Evolutionary conservation across 2,888 invertebrate genomes (phyloP).

Genomic region (Trachelus iudaicus): DNA sequence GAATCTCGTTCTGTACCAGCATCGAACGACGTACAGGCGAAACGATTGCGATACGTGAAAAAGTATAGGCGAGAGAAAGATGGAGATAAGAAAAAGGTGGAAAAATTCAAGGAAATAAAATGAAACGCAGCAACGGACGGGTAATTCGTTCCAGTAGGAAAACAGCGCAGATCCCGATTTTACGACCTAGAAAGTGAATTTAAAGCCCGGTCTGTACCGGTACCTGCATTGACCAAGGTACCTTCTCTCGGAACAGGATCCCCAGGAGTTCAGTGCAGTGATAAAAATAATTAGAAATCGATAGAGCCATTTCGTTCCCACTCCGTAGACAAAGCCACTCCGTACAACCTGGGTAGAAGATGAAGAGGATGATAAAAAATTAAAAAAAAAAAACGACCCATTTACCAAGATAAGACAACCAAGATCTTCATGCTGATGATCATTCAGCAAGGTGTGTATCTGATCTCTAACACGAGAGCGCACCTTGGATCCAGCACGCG

Average conservation of each 20-base stretch:
- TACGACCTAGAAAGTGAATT: constrained; percentile 63
- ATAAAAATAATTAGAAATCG: constrained; percentile 27
- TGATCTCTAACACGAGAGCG: not conserved
- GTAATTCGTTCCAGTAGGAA: constrained; percentile 45
- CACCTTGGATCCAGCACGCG: not conserved
- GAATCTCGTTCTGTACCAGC: not conserved
- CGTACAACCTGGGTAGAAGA: not conserved
- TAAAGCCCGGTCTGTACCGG: constrained; percentile 26
- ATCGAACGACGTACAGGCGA: not conserved
- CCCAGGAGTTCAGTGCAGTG: constrained; percentile 6
- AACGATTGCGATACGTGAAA: not conserved
- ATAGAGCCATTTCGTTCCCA: not conserved
- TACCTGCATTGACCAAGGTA: constrained; percentile 1
- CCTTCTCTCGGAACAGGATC: constrained; percentile 12
- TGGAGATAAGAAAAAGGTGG: not conserved
- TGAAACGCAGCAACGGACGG: not conserved
- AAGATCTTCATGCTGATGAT: not conserved
- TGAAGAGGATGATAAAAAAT: not conserved
- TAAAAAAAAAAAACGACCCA: not conserved
- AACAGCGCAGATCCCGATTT: constrained; percentile 39
- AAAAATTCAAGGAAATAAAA: constrained; percentile 2
- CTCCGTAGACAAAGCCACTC: not conserved
- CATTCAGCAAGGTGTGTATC: not conserved
- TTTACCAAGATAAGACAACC: not conserved
- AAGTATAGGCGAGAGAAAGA: too few relatives aligned